A percentile compares a stretch with the other conserved stretches of the same genome.
phyloP scores from a whole-genome alignment of 2,113 vertebrate species.

The Catagonus wagneri region DNA sequence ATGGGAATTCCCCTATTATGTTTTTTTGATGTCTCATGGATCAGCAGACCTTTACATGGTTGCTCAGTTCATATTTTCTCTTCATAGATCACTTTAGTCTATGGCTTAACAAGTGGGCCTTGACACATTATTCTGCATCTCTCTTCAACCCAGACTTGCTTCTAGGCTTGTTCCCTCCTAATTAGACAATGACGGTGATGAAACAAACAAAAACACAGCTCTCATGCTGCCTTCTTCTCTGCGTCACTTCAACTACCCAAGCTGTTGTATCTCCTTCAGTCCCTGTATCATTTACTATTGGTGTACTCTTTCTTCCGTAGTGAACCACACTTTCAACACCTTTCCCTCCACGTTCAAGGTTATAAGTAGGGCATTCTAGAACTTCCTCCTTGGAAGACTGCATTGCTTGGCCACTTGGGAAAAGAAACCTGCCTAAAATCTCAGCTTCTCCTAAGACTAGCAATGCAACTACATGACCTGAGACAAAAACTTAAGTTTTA shows the following conservation, averaged over 20 bases:
- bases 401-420: background rate
- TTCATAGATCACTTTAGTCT: background rate
- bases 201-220: background rate
- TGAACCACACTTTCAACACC: background rate
- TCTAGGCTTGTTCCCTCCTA: background rate
- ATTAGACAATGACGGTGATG: too few relatives aligned
- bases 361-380: background rate
- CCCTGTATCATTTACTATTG: background rate
- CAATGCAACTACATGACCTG: background rate
- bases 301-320: background rate
- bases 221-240: background rate
- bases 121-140: background rate
- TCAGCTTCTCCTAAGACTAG: background rate
- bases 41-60: background rate
- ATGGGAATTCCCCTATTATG: too few relatives aligned
- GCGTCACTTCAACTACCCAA: background rate
- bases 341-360: background rate
- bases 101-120: background rate
- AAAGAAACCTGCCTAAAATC: background rate
- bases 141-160: background rate
- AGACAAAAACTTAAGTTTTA: background rate
- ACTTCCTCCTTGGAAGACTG: background rate
- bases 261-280: fast-evolving
- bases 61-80: background rate
- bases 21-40: background rate